Conservation (phyloP, 2,797 vertebrate species). For the Eulemur mongoz region DNA sequence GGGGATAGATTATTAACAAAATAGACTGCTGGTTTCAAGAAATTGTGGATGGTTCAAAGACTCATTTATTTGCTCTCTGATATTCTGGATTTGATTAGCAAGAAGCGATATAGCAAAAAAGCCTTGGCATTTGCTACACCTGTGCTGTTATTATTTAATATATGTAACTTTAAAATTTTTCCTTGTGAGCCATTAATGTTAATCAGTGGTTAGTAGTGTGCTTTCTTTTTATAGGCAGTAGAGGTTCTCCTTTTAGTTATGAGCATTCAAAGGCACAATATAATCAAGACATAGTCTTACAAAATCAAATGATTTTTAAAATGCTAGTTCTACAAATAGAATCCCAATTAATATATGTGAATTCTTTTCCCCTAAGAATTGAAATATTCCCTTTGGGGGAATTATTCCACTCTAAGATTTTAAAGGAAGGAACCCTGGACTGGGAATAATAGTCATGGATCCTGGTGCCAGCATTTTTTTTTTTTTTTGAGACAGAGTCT, state of each 20-base stretch:
- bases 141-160: neutral
- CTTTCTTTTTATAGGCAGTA: neutral
- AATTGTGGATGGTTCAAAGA: neutral
- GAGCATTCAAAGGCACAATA: neutral
- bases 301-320: neutral
- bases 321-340: neutral
- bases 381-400: neutral
- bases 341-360: neutral
- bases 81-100: conserved; percentile 33
- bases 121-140: neutral
- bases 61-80: neutral
- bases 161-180: neutral
- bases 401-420: neutral
- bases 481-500: no score
- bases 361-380: neutral
- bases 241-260: neutral
- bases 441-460: neutral
- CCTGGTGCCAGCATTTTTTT: neutral
- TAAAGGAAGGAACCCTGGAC: neutral
- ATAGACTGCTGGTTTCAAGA: neutral
- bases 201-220: neutral
- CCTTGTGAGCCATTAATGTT: neutral
- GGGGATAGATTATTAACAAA: neutral
- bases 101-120: neutral
- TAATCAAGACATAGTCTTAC: neutral